These are phyloP conservation scores for Phaonia tiefii DNA, from an alignment of 2,888 invertebrate genomes.

Conservation along the genomic window DNA sequence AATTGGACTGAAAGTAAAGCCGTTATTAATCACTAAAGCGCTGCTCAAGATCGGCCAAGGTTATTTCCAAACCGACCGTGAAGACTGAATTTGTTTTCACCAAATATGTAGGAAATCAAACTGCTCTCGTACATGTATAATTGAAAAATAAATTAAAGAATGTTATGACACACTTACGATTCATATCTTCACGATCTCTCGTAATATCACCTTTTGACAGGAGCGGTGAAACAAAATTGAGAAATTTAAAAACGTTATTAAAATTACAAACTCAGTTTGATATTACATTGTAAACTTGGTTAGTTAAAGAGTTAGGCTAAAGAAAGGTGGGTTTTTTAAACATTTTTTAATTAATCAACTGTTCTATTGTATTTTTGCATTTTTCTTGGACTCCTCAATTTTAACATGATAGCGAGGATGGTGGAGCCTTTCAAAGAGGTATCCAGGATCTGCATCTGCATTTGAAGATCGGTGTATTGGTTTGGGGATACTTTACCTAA, in stretches of 20 bases:
- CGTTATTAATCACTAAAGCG: no score
- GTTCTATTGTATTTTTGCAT: conserved; percentile 66
- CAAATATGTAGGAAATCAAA: conserved; percentile 5
- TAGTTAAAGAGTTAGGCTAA: conserved; percentile 46
- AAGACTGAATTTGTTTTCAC: not conserved
- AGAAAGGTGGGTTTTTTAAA: conserved; percentile 71
- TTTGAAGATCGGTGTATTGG: not conserved
- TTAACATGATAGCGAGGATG: conserved; percentile 42
- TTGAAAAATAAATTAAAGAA: not conserved
- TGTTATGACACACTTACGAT: conserved; percentile 84
- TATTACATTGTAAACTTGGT: conserved; percentile 8
- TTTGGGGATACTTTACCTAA: conserved; percentile 34
- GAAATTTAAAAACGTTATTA: conserved; percentile 10
- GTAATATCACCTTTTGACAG: conserved; percentile 86
- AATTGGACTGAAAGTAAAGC: no score
- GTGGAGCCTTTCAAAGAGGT: conserved; percentile 41
- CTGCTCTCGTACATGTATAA: not conserved
- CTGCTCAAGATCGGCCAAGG: no score
- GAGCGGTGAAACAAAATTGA: conserved; percentile 50
- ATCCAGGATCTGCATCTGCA: not conserved
- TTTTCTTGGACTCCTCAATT: conserved; percentile 33
- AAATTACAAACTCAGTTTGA: no score
- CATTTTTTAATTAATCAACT: conserved; percentile 55
- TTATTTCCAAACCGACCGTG: no score
- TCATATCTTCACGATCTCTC: conserved; percentile 87